Percentiles rank a stretch among this genome's conserved stretches.
Conservation (phyloP, 2,797 vertebrate species). For the Cuculus canorus region DNA sequence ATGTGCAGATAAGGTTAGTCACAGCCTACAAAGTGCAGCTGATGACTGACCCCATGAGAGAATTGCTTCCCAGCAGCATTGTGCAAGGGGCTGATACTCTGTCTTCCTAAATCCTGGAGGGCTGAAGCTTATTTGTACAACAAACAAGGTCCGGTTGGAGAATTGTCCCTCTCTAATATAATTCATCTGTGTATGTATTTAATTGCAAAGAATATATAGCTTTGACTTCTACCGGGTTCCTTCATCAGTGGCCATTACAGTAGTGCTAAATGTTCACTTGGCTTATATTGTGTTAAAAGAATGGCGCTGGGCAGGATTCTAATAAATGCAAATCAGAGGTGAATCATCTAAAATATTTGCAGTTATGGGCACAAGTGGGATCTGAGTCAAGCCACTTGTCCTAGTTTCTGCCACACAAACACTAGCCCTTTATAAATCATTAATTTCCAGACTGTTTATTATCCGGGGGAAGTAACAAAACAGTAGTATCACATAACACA, state of each 20-base stretch:
- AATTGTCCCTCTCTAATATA: not conserved
- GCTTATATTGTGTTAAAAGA: not conserved
- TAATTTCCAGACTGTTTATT: slow-evolving; percentile 71
- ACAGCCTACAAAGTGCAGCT: not conserved
- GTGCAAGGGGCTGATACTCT: not conserved
- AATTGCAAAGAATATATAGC: slow-evolving; percentile 2
- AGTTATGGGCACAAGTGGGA: not conserved
- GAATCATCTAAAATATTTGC: not conserved
- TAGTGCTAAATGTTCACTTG: not conserved
- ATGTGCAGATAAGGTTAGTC: not conserved
- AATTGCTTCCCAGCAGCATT: not conserved
- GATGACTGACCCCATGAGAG: not conserved
- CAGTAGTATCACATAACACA: slow-evolving; percentile 63
- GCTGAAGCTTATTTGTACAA: slow-evolving; percentile 37
- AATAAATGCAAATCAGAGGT: not conserved
- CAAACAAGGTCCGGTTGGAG: slow-evolving; percentile 13
- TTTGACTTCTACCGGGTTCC: not conserved
- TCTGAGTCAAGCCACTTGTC: slow-evolving; percentile 19
- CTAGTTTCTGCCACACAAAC: slow-evolving; percentile 50
- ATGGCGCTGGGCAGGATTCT: not conserved
- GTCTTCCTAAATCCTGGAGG: not conserved
- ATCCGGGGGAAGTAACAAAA: slow-evolving; percentile 68
- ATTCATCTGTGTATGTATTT: slow-evolving; percentile 16
- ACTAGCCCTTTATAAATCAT: slow-evolving; percentile 67
- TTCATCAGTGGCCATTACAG: not conserved